phyloP scores from a whole-genome alignment of 1,140 invertebrate species.

The Ptiloglossa arizonensis region DNA sequence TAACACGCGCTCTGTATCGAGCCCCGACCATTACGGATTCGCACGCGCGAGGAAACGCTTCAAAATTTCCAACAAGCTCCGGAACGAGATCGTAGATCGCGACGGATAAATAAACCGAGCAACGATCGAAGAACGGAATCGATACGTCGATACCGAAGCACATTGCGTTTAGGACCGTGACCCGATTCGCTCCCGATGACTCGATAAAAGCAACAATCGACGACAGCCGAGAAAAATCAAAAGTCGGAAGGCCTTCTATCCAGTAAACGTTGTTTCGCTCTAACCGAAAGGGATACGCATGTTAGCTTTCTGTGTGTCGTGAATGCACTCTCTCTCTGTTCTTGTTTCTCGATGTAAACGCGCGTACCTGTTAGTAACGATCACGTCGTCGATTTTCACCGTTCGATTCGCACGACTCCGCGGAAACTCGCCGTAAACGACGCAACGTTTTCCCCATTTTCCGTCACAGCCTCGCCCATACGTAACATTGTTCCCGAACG shows the following conservation, averaged over 20 bases:
- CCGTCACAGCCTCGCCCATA: too few relatives aligned
- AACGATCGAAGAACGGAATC: background rate
- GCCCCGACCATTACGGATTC: slow-evolving; percentile 1
- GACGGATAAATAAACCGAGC: background rate
- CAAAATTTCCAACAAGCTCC: background rate
- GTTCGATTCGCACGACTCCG: background rate
- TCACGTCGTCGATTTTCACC: background rate
- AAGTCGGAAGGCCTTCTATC: slow-evolving; percentile 43
- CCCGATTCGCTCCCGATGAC: background rate
- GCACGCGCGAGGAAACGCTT: background rate
- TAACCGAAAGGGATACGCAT: slow-evolving; percentile 17
- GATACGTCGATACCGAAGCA: background rate
- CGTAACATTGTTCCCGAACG: too few relatives aligned
- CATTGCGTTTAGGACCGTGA: slow-evolving; percentile 22
- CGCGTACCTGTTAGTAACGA: slow-evolving; percentile 17
- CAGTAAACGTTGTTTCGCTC: slow-evolving; percentile 6
- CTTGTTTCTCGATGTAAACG: slow-evolving; percentile 32
- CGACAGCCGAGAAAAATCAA: slow-evolving; percentile 5
- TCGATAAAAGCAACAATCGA: background rate
- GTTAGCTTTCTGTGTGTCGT: slow-evolving; percentile 39
- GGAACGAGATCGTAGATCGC: background rate
- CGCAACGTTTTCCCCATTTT: too few relatives aligned
- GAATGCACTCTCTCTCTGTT: slow-evolving; percentile 23
- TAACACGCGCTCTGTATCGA: slow-evolving; percentile 33
- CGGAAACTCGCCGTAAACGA: too few relatives aligned